Evolutionary conservation across 2,888 invertebrate species (phyloP), one percentile per base, ranked within the genome.

Genomic region (Andrena praecox): DNA sequence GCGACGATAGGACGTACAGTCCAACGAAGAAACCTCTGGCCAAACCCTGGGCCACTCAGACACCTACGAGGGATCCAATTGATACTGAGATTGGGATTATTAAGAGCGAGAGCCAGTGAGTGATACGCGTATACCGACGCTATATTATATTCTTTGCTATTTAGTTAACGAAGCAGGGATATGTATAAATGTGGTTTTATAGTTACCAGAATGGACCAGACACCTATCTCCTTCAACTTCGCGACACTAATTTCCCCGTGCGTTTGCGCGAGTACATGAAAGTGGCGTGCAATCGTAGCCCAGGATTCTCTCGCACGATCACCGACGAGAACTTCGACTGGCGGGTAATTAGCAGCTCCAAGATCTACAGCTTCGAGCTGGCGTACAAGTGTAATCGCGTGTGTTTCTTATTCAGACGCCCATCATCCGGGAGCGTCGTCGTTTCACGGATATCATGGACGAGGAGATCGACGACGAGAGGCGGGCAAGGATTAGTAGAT

Each of bases 171-270:
- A n/a, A 27, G 1, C 2, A 29, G 29, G 12, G 31, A 67, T 33
- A 67, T 33, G 5, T 33, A 12, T 27, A 20, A 12, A 42, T n/a
- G 29, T 68, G 50, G 35, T 91, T 74, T 85, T 73, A 5, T 42
- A 98, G 98, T 92, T 99, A 99, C 94, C 98, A 99, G 95, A 97
- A 98, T 94, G 99, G 99, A 0, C 99, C 99, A 0, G 99, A 99
- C 93, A 99, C 99, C 0, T 99, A 99, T 94, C 95, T 99, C 7
- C 95, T 99, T 60, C 99, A 99, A 93, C 95, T 99, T 24, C 96
- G 98, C 71, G 99, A 99, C 94, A 97, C 98, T 0, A 97, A 97
- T 93, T 99, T 99, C 95, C 99, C 99, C n/a, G 97, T 98, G 62
- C 96, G 98, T 29, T 95, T 99, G 86, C 96, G 98, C 78, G 97